Conservation (phyloP, 2,797 vertebrate species). For the Threskiornis aethiopicus region DNA sequence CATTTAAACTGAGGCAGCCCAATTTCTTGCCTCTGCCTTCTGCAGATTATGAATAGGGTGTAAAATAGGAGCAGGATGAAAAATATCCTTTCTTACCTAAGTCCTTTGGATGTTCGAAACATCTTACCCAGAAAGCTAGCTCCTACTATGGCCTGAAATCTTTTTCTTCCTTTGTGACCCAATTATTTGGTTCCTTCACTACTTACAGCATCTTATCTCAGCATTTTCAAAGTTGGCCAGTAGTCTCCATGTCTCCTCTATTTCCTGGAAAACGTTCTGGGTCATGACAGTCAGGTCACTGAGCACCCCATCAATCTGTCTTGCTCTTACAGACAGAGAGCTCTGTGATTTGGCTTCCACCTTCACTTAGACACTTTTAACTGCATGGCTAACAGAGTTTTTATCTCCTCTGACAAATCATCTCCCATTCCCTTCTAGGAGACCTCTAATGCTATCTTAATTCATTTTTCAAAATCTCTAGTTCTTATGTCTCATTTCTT, state of each 20-base stretch:
- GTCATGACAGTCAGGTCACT: not conserved
- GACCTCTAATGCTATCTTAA: not conserved
- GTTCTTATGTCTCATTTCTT: not conserved
- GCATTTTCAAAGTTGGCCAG: not conserved
- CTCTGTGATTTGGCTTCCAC: not conserved
- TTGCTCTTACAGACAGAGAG: not conserved
- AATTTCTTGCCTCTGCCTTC: not conserved
- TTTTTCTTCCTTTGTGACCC: not conserved
- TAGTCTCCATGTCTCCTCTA: not conserved
- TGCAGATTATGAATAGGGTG: not conserved
- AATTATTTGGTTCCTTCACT: not conserved
- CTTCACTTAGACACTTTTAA: not conserved
- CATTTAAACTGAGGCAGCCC: not conserved
- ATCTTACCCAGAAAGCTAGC: not conserved
- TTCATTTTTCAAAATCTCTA: not conserved
- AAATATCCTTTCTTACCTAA: not conserved
- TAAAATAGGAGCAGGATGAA: not conserved
- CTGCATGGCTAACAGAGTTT: not conserved
- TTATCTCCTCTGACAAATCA: not conserved
- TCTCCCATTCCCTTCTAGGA: not conserved
- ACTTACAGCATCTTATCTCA: not conserved
- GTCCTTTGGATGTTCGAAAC: not conserved
- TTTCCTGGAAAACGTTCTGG: constrained; percentile 5
- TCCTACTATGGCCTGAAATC: not conserved
- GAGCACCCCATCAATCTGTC: constrained; percentile 24